Evolutionary conservation across 1,140 invertebrate species (phyloP).

Genomic region (Dufourea novaeangliae): DNA sequence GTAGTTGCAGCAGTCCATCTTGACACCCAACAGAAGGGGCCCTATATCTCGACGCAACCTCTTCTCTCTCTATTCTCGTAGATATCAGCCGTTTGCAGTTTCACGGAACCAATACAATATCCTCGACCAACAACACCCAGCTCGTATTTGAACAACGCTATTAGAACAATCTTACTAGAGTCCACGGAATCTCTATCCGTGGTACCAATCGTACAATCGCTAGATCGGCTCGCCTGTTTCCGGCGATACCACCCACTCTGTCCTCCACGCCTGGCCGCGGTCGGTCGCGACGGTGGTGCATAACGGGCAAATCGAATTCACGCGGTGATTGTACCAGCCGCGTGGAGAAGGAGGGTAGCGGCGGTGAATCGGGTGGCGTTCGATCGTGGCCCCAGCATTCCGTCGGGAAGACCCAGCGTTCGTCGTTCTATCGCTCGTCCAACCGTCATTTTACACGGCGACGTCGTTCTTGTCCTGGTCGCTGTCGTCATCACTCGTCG

Average conservation of each 20-base stretch:
- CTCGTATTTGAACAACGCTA: no score
- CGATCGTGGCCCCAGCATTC: constrained; percentile 58
- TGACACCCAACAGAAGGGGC: constrained; percentile 25
- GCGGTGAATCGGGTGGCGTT: constrained; percentile 55
- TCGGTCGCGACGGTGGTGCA: no score
- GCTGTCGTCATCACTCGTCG: constrained; percentile 3
- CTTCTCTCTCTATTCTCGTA: neutral
- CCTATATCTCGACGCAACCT: constrained; percentile 29
- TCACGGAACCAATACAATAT: neutral
- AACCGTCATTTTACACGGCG: constrained; percentile 36
- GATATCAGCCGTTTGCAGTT: neutral
- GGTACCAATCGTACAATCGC: no score
- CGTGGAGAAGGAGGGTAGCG: no score
- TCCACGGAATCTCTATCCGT: no score
- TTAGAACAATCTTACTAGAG: no score
- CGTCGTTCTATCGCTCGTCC: constrained; percentile 12
- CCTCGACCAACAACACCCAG: no score
- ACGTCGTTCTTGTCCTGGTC: constrained; percentile 27
- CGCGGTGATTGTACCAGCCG: constrained; percentile 36
- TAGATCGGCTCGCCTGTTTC: no score
- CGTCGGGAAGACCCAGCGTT: constrained; percentile 53
- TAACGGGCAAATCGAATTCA: constrained; percentile 16
- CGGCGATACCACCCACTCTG: no score
- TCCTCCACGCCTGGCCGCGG: no score
- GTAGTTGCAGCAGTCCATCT: constrained; percentile 83